Base-by-base conservation (phyloP, 2,797 vertebrate genomes). In the Oryzias dopingdopingensis region DNA sequence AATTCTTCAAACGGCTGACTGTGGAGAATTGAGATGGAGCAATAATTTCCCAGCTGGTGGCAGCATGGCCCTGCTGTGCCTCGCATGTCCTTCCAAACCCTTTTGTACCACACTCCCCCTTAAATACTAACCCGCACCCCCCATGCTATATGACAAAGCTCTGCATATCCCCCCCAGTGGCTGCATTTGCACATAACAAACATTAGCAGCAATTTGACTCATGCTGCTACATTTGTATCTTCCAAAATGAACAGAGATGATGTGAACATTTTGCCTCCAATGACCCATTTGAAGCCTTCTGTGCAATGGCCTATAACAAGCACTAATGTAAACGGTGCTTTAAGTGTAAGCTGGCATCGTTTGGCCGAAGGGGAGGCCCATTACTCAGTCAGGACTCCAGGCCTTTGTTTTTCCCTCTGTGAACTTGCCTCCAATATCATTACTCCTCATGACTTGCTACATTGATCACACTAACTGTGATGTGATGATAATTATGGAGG, bases 311-410 rank as follows among this genome's bases (percentile, higher is more conserved):
- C 80, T 75, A 63, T 70, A 86, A 83, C 80, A 41, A 72, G 68
- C 81, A 16, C 73, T 87, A 88, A 86, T 88, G 84, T 85, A 83
- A 85, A 86, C 67, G 77, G 82, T 80, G 76, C 83, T 85, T 85
- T 82, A 84, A 83, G 77, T 84, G 63, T 85, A 83, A 77, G 76
- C 52, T 58, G 75, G 69, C 76, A 72, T 81, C 80, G 62, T 87
- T 88, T 87, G 83, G 76, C 86, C 77, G 49, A 78, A 77, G 70
- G 71, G 72, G 67, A 55, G 57, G 41, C 46, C 49, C 65, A 77
- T 87, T 84, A 82, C 49, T 88, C 81, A 80, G 69, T 5, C 52
- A 70, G 58, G 79, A 65, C 66, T 74, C 55, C 8, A 64, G 76
- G 66, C 70, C 42, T 62, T 58, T 32, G 70, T 76, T 74, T 75